Evolutionary conservation across 2,888 invertebrate species (phyloP).

Genomic region (Tinea pellionella): DNA sequence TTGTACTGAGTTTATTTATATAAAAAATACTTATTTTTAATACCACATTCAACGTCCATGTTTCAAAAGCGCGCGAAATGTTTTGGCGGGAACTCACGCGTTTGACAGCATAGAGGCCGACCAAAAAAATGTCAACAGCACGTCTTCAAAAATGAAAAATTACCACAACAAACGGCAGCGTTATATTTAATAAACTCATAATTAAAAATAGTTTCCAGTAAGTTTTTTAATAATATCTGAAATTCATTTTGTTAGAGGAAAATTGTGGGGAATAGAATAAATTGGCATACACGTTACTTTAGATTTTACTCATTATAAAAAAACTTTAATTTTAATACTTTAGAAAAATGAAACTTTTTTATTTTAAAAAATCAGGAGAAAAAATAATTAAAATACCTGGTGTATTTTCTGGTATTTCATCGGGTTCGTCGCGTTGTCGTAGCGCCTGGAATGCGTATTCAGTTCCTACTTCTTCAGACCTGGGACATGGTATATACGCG

Average conservation of each 20-base stretch:
- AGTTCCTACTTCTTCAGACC: constrained; percentile 65
- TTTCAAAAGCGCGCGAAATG: constrained; percentile 7
- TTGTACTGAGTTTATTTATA: neutral
- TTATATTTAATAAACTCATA: neutral
- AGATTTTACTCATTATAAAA: too few species aligned
- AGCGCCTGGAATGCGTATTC: constrained; percentile 52
- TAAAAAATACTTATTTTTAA: neutral
- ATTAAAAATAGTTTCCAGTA: too few species aligned
- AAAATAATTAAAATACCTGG: neutral
- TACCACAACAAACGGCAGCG: neutral
- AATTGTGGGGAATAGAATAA: too few species aligned
- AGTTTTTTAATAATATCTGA: too few species aligned
- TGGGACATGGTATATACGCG: constrained; percentile 62
- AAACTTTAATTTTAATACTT: too few species aligned
- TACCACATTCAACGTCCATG: neutral
- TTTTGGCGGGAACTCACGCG: constrained; percentile 3
- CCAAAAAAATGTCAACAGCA: neutral
- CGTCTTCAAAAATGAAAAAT: neutral
- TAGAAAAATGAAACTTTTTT: too few species aligned
- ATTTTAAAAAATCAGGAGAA: too few species aligned
- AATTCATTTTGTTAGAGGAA: too few species aligned
- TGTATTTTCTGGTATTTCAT: neutral
- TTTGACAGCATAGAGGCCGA: neutral
- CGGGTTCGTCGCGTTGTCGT: constrained; percentile 24
- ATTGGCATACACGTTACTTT: too few species aligned